Evolutionary conservation across 2,797 vertebrate genomes (phyloP).

Genomic region (Peromyscus eremicus): DNA sequence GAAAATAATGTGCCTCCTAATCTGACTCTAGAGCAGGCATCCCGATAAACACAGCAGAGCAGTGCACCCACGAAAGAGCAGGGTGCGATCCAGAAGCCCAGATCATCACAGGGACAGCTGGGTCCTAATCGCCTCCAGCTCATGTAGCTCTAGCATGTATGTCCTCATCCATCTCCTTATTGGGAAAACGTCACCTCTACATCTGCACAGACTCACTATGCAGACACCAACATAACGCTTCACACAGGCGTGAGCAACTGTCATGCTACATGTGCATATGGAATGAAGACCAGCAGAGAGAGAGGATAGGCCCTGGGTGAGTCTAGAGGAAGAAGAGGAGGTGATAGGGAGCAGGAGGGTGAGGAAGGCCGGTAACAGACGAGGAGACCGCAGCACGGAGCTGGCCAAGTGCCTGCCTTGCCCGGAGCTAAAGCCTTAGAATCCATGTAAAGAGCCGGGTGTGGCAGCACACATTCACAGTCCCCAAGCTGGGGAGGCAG

Average conservation of each 20-base stretch:
- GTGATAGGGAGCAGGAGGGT: not conserved
- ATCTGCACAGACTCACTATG: not conserved
- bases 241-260: not conserved
- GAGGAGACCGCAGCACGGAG: not conserved
- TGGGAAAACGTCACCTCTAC: not conserved
- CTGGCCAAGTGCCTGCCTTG: not conserved
- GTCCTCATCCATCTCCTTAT: not conserved
- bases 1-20: not conserved
- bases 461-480: too few species aligned
- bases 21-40: conserved; percentile 2
- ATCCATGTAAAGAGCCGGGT: not conserved
- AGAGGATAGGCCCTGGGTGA: not conserved
- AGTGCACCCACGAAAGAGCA: not conserved
- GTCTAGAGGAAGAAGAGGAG: not conserved
- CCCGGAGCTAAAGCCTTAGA: not conserved
- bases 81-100: not conserved
- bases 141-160: not conserved
- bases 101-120: not conserved
- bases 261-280: not conserved
- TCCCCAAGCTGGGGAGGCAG: not conserved
- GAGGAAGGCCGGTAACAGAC: not conserved
- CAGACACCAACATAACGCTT: not conserved
- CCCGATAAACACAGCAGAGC: not conserved
- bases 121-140: not conserved
- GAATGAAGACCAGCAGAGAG: not conserved